phyloP scores from a whole-genome alignment of 1,140 invertebrate genomes.

The Dendrolimus kikuchii region DNA sequence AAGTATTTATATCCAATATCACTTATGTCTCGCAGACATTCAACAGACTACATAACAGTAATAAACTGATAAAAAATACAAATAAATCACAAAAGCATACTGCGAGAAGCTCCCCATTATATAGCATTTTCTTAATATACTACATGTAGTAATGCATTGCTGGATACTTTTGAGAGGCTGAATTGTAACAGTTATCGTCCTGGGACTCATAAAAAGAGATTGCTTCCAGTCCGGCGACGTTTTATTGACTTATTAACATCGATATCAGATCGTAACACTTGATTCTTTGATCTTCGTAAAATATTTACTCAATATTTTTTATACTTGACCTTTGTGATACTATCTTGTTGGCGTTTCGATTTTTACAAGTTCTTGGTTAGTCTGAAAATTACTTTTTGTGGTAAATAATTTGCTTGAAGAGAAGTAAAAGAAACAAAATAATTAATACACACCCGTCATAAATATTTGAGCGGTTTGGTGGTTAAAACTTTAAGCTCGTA shows the following conservation, averaged over 20 bases:
- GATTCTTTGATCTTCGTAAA: slow-evolving; percentile 63
- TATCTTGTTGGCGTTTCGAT: background rate
- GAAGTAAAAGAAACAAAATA: too few relatives aligned
- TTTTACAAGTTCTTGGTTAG: too few relatives aligned
- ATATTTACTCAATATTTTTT: slow-evolving; percentile 33
- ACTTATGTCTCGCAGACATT: too few relatives aligned
- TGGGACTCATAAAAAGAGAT: slow-evolving; percentile 68
- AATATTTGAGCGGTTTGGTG: too few relatives aligned
- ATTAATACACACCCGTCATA: too few relatives aligned
- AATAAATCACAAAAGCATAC: too few relatives aligned
- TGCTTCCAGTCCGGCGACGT: slow-evolving; percentile 63
- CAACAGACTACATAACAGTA: too few relatives aligned
- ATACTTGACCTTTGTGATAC: slow-evolving; percentile 5
- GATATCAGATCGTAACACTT: slow-evolving; percentile 67
- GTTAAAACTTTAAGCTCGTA: too few relatives aligned
- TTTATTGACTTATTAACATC: slow-evolving; percentile 71
- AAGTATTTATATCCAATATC: too few relatives aligned
- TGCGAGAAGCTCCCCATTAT: background rate
- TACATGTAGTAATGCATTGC: slow-evolving; percentile 23
- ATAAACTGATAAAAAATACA: too few relatives aligned
- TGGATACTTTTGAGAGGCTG: slow-evolving; percentile 45
- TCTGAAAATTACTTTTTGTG: too few relatives aligned
- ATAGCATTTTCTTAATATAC: background rate
- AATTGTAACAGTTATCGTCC: slow-evolving; percentile 54
- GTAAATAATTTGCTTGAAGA: too few relatives aligned